Percentiles rank a stretch among this genome's conserved stretches.
phyloP scores from a whole-genome alignment of 1,140 invertebrate genomes.

The Mercenaria mercenaria region DNA sequence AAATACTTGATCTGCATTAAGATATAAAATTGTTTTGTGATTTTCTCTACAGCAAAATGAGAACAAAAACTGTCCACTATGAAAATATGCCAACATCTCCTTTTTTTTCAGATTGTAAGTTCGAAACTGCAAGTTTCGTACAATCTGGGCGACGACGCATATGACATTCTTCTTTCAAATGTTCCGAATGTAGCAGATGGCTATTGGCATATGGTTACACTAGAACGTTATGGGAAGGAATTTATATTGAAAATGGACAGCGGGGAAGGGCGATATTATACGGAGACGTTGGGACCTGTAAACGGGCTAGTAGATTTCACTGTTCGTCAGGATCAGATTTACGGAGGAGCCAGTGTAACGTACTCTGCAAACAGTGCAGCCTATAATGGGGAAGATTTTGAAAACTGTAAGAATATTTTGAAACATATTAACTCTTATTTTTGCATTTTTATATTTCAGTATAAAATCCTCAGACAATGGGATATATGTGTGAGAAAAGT shows the following conservation, averaged over 20 bases:
- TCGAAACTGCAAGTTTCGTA: constrained; percentile 90
- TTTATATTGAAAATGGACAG: constrained; percentile 97
- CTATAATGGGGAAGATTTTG: constrained; percentile 88
- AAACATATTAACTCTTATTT: too few species aligned
- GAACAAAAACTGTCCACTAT: too few species aligned
- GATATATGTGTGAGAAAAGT: too few species aligned
- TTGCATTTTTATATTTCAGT: too few species aligned
- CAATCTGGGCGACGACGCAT: constrained; percentile 95
- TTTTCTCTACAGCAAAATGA: too few species aligned
- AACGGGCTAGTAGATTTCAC: constrained; percentile 24
- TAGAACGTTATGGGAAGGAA: constrained; percentile 94
- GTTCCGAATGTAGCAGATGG: constrained; percentile 95
- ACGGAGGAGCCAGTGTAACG: constrained; percentile 62
- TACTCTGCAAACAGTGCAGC: neutral
- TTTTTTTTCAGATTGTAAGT: constrained; percentile 91
- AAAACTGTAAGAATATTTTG: constrained; percentile 87
- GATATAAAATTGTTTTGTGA: too few species aligned
- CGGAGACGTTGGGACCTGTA: constrained; percentile 90
- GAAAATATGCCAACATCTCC: too few species aligned
- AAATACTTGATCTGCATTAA: too few species aligned
- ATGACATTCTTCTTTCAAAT: constrained; percentile 94
- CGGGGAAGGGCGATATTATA: constrained; percentile 97
- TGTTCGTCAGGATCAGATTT: constrained; percentile 55
- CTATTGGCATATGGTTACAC: constrained; percentile 97
- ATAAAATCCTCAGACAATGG: too few species aligned